Base-by-base conservation (phyloP, 2,888 invertebrate genomes). In the Polydesmus complanatus region DNA sequence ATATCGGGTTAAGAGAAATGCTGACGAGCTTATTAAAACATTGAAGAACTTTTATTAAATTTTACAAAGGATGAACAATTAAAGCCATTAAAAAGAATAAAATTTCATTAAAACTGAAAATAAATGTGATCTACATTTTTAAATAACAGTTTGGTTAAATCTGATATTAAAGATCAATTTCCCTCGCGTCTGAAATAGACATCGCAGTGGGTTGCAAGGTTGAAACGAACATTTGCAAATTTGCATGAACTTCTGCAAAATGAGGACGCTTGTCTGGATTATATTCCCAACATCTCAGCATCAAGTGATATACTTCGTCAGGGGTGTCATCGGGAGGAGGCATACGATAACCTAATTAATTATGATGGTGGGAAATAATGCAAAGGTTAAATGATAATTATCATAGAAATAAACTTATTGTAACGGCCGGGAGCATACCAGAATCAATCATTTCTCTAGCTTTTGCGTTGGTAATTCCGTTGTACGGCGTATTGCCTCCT, bases 221-320 rank as follows among this genome's bases (percentile, higher is more conserved):
- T 27, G 37, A 27, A 37, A 47, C 11, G 3, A 61, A 26, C 23
- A 53, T 26, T 21, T 54, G 56, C 27, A 63, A 54, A 27, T 21
- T 23, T 21, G 21, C 14, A 25, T 60, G 61, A 47, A 94, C 86
- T 76, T 91, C 88, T 73, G 88, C 85, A 75, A 95, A 95, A 74
- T 91, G 91, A 49, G 93, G 94, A 68, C 95, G 80, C 69, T 86
- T 85, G 66, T 92, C 91, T 2, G 93, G 85, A 70, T 91, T 86
- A 72, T 92, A 91, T 70, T 91, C 88, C 95, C 95, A 95, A 73
- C 94, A 94, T 63, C 86, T 81, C 62, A 89, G 75, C 93, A 95
- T 94, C 63, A 95, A 77, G 62, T 85, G 82, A 75, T 95, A 91
- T 73, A 93, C 86, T 72, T 89, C 87, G 56, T 88, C 88, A 0